Base-by-base conservation (phyloP, 1,140 invertebrate species). In the Calycopis cecrops region DNA sequence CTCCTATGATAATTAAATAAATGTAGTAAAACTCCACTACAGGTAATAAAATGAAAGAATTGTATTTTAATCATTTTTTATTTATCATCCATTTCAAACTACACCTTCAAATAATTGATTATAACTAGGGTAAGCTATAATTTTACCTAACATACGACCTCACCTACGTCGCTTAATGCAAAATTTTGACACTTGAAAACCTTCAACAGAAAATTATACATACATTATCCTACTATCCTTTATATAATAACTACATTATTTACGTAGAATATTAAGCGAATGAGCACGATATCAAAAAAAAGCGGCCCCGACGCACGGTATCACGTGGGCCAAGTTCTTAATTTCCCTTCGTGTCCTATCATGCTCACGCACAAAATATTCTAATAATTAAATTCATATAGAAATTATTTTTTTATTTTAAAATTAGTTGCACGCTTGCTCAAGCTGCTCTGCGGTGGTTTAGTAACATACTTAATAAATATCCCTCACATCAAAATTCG, bases 121-220 rank as follows among this genome's bases (percentile, higher is more conserved):
- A 84, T 81, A 84, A 84, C 82, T 85, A 85, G 73, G 63, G 73
- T 78, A 86, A 84, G 80, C 83, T 86, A 83, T 83, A 79, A 79
- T 73, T 81, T 82, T 79, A 84, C 63, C 76, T 81, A 83, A 78
- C 63, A 67, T 71, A 70, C 67, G 68, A 75, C 69, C 63, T 60
- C 71, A 74, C 61, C 71, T 80, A 80, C 57, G 57, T 72, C 65
- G 66, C 65, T 71, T 71, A 69, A 64, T 71, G 73, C 76, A 81
- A 79, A 80, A 74, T 77, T 86, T 86, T 86, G 80, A 84, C 79
- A 84, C 79, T 77, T 83, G 66, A 69, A 74, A 72, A 75, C 67
- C 62, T 77, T 72, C 71, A 75, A 75, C 63, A 70, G 62, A 69
- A 74, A 69, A 72, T 71, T 69, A 65, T 69, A 60, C 69, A 65